phyloP scores from a whole-genome alignment of 2,797 vertebrate genomes.

The Chelon auratus region DNA sequence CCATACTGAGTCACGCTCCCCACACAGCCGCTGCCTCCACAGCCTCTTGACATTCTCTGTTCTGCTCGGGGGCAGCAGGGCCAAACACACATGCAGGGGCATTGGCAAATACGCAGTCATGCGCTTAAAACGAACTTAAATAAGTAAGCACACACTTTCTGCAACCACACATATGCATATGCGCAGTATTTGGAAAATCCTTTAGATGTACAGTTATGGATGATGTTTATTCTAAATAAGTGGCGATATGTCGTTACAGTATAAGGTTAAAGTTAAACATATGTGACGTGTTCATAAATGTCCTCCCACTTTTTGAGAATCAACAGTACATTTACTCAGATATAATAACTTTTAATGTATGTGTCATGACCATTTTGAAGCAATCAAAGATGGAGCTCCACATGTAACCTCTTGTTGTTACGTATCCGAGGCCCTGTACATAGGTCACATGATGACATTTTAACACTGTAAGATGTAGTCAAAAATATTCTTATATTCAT shows the following conservation, averaged over 20 bases:
- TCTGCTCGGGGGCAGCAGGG: conserved; percentile 49
- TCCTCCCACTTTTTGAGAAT: neutral
- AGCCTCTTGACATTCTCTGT: conserved; percentile 63
- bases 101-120: conserved; percentile 24
- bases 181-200: neutral
- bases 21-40: conserved; percentile 50
- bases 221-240: neutral
- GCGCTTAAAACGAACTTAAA: conserved; percentile 20
- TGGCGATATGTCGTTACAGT: neutral
- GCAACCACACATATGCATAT: neutral
- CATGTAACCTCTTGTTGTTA: too few species aligned
- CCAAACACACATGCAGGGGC: conserved; percentile 47
- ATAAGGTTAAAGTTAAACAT: neutral
- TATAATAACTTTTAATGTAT: neutral
- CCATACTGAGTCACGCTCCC: conserved; percentile 73
- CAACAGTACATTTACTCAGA: neutral
- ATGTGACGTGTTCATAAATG: too few species aligned
- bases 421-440: too few species aligned
- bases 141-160: neutral
- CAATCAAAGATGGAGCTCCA: too few species aligned
- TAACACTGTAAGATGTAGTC: too few species aligned
- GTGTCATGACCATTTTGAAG: too few species aligned
- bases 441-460: too few species aligned
- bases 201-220: neutral
- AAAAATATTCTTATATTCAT: too few species aligned